phyloP scores from a whole-genome alignment of 2,113 vertebrate genomes.

The Tyto alba region DNA sequence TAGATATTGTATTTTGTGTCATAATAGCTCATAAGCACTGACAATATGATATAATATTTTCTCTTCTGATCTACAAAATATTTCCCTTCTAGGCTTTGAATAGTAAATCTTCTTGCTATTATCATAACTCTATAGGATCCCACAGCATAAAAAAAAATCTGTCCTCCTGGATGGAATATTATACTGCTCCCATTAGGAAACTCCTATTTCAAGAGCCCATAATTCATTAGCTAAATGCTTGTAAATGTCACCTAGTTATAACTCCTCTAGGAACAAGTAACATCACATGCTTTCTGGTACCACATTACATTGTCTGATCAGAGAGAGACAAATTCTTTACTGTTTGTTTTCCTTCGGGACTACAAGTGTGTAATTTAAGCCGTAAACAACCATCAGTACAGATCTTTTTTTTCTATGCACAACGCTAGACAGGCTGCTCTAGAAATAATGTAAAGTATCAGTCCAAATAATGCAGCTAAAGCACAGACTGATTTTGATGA shows the following conservation, averaged over 20 bases:
- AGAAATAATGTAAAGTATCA: neutral
- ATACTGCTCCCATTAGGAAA: neutral
- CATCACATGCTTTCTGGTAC: neutral
- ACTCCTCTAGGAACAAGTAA: constrained; percentile 4
- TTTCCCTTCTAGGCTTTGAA: neutral
- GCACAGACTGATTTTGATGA: neutral
- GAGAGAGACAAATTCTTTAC: neutral
- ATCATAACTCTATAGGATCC: neutral
- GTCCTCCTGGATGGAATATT: constrained; percentile 1
- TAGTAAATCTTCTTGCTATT: constrained; percentile 20
- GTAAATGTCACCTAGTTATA: constrained; percentile 31
- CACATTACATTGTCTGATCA: neutral
- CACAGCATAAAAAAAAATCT: neutral
- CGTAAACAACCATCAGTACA: neutral
- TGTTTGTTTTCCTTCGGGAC: neutral
- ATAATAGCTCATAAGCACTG: neutral
- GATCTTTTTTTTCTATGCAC: neutral
- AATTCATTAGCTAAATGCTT: constrained; percentile 30
- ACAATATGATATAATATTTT: neutral
- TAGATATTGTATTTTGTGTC: neutral
- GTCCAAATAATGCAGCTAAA: neutral
- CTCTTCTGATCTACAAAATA: neutral
- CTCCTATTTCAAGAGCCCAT: constrained; percentile 1
- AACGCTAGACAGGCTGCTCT: neutral
- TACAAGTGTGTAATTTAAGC: neutral